Evolutionary conservation across 2,888 invertebrate genomes (phyloP), one percentile per base, ranked within the genome.

Genomic region (Dromius quadrimaculatus): DNA sequence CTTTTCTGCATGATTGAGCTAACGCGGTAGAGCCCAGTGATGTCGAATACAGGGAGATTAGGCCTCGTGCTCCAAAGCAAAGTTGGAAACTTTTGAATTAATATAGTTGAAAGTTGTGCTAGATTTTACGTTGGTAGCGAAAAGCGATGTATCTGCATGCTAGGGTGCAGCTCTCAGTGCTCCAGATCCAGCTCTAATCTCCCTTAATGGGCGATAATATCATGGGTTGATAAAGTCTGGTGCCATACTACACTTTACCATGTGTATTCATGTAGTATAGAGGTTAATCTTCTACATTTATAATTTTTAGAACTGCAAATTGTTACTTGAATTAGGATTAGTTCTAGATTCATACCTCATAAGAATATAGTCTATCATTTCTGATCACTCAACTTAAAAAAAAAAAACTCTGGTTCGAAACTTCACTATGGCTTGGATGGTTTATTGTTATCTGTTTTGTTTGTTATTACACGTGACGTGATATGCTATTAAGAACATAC

Each of bases 1-100:
- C 62, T 62, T 62, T 62, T 62, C 62, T 43, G 62, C 62, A 62
- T 62, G 62, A 62, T 62, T 43, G 62, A 43, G 41, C 62, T 59
- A 59, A 59, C 20, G 57, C 34, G n/a, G 57, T 23, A n/a, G 57
- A 17, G 19, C 20, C 28, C 5, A 36, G 38, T 11, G 38, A n/a
- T 8, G 38, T 11, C 13, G 13, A 38, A 4, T n/a, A 38, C 2
- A 4, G 38, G 6, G 2, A 38, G 38, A 9, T 11, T 3, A 38
- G n/a, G 59, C 20, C 20, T 20, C 19, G 34, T 8, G 11, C 22
- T 20, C 43, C 1, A 20, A 15, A 57, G 28, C 28, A 41, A 15
- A 41, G 41, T 15, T 41, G 41, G 15, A 47, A 22, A 4, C 57
- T 8, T 32, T 15, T 43, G 23, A 43, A 62, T 62, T 62, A 62